These are phyloP conservation scores for Coremacera marginata DNA, from an alignment of 2,888 invertebrate genomes.

Conservation along the genomic window DNA sequence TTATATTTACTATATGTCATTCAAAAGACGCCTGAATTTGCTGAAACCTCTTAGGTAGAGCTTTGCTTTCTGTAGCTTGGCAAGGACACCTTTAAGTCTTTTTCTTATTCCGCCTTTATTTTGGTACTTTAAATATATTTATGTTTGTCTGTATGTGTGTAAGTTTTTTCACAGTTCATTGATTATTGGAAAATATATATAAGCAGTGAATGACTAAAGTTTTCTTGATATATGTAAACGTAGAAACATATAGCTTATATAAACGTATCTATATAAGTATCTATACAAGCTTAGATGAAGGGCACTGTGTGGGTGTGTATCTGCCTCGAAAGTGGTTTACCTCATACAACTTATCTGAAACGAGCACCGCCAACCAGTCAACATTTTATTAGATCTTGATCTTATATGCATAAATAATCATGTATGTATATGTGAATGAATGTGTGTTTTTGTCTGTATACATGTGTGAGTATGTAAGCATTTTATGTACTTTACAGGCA, in stretches of 20 bases:
- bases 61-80: background rate
- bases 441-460: too few species aligned
- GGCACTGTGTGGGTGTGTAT: background rate
- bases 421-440: too few species aligned
- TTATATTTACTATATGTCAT: background rate
- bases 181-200: conserved; percentile 34
- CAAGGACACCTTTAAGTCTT: background rate
- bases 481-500: too few species aligned
- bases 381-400: conserved; percentile 5
- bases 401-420: background rate
- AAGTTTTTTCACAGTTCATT: conserved; percentile 32
- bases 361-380: background rate
- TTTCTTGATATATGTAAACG: conserved; percentile 2
- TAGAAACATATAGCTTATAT: background rate
- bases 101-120: too few species aligned
- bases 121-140: too few species aligned
- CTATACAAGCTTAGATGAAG: background rate
- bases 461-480: too few species aligned
- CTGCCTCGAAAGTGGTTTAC: background rate
- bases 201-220: conserved; percentile 25
- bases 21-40: background rate
- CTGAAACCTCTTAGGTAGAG: background rate
- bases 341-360: background rate
- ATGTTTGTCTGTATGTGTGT: background rate
- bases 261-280: background rate